Conservation (phyloP, 2,113 vertebrate genomes). For the Acanthisitta chloris region DNA sequence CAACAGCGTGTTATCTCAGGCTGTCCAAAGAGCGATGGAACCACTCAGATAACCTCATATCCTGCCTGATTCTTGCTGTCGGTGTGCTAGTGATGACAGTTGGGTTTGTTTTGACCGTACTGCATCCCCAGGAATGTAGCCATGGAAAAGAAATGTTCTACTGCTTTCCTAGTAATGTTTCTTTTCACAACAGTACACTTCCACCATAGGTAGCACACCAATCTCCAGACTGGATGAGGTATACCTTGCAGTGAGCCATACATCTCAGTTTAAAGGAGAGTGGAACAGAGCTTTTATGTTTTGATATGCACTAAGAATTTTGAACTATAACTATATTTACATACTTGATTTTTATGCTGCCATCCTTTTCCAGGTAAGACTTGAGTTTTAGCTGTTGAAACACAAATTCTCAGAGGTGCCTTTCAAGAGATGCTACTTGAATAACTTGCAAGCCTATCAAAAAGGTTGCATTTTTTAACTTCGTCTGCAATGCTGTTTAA, state of each 20-base stretch:
- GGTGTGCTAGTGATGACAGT: constrained; percentile 86
- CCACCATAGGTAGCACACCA: constrained; percentile 28
- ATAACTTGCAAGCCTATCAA: not conserved
- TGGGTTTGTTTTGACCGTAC: constrained; percentile 82
- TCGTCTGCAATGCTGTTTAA: not conserved
- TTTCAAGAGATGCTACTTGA: not conserved
- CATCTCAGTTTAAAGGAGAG: not conserved
- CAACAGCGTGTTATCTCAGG: constrained; percentile 89
- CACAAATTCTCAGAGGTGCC: not conserved
- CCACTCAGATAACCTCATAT: constrained; percentile 79
- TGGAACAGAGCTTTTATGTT: not conserved
- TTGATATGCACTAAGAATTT: not conserved
- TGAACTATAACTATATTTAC: not conserved
- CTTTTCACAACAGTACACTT: constrained; percentile 67
- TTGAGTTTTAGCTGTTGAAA: not conserved
- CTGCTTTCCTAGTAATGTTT: constrained; percentile 79
- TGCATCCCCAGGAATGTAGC: constrained; percentile 85
- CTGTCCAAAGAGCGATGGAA: constrained; percentile 84
- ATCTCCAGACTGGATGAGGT: not conserved
- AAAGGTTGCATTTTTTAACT: not conserved
- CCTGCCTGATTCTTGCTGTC: constrained; percentile 75
- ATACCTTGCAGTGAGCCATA: not conserved
- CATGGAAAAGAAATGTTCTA: constrained; percentile 94
- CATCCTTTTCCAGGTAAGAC: not conserved
- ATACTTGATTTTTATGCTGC: not conserved